A percentile compares a stretch with the other conserved stretches of the same genome.
Conservation (phyloP, 2,888 invertebrate genomes). For the Lydus trimaculatus region DNA sequence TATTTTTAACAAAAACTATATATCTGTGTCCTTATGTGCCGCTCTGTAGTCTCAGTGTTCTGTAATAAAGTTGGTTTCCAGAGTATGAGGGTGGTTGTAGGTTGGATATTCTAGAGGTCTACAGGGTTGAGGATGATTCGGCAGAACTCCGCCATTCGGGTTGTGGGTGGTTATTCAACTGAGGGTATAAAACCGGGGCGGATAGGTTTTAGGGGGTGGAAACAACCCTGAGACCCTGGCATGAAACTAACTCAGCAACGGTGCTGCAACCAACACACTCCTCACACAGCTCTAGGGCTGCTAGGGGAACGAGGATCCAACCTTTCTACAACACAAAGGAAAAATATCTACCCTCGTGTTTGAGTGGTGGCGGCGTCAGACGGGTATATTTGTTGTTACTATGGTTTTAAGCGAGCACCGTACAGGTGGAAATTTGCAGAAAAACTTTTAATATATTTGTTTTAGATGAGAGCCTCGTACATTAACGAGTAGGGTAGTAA, state of each 20-base stretch:
- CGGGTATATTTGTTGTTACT: slow-evolving; percentile 41
- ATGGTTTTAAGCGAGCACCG: slow-evolving; percentile 44
- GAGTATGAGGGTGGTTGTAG: slow-evolving; percentile 24
- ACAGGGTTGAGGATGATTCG: slow-evolving; percentile 60
- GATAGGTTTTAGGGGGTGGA: slow-evolving; percentile 38
- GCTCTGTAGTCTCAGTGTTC: not conserved
- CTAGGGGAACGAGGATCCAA: slow-evolving; percentile 41
- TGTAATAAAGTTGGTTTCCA: not conserved
- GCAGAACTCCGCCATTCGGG: slow-evolving; percentile 57
- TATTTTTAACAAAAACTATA: not conserved
- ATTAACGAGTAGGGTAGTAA: not conserved
- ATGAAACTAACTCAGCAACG: slow-evolving; percentile 32
- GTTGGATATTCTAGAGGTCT: slow-evolving; percentile 56
- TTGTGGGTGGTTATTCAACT: slow-evolving; percentile 45
- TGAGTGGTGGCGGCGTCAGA: slow-evolving; percentile 28
- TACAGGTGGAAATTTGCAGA: slow-evolving; percentile 39
- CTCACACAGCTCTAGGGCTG: slow-evolving; percentile 24
- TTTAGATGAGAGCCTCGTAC: not conserved
- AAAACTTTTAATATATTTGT: slow-evolving; percentile 18
- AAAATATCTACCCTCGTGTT: slow-evolving; percentile 42
- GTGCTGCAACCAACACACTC: slow-evolving; percentile 17
- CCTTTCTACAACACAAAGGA: slow-evolving; percentile 49
- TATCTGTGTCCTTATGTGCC: not conserved
- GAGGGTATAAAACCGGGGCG: slow-evolving; percentile 55
- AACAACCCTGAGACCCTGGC: slow-evolving; percentile 35